phyloP scores from a whole-genome alignment of 2,888 invertebrate genomes.

The Synanthedon myopaeformis region DNA sequence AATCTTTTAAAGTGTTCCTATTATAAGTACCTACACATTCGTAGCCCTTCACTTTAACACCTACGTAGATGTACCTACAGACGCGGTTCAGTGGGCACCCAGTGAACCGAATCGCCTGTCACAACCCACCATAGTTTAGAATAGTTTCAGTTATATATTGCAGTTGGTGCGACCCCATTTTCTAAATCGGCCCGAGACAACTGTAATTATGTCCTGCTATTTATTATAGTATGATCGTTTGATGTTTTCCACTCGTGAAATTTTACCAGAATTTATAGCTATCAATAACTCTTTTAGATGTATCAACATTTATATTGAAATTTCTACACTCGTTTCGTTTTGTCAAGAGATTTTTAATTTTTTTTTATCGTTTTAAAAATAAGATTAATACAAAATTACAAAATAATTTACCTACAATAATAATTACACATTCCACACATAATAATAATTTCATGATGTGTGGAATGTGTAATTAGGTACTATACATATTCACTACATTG shows the following conservation, averaged over 20 bases:
- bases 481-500: background rate
- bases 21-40: slow-evolving; percentile 22
- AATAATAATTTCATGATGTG: background rate
- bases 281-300: too few species aligned
- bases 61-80: slow-evolving; percentile 23
- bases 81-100: slow-evolving; percentile 41
- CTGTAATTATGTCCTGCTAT: slow-evolving; percentile 7
- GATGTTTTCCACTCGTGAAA: too few species aligned
- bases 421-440: background rate
- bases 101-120: slow-evolving; percentile 46
- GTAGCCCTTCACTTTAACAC: slow-evolving; percentile 34
- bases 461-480: too few species aligned
- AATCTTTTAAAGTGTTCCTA: slow-evolving; percentile 15
- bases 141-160: slow-evolving; percentile 21
- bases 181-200: slow-evolving; percentile 5
- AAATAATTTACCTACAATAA: background rate
- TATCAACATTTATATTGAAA: too few species aligned
- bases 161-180: slow-evolving; percentile 1
- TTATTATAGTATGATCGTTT: slow-evolving; percentile 1
- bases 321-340: too few species aligned
- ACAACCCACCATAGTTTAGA: slow-evolving; percentile 32
- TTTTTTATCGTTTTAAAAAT: too few species aligned
- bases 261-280: too few species aligned
- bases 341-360: too few species aligned
- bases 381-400: background rate